Base-by-base conservation (phyloP, 2,113 vertebrate species). In the Plecotus auritus region DNA sequence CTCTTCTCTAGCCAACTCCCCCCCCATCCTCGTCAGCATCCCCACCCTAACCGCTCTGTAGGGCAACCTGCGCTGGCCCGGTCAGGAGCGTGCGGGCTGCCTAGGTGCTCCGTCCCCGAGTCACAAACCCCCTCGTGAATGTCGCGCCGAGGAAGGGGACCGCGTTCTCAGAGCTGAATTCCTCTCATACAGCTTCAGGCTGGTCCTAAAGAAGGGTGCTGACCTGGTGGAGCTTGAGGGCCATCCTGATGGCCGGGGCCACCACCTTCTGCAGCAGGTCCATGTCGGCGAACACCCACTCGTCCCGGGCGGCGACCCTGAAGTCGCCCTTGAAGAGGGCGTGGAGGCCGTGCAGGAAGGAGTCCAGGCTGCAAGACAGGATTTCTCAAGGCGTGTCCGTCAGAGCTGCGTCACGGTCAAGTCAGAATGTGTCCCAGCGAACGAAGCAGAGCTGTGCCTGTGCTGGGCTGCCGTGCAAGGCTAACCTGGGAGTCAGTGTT, bases 271-370 rank as follows among this genome's bases (percentile, higher is more conserved):
- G 99, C 88, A 99, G 96, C 1, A 99, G 98, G 96, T 99, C 99
- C 98, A 99, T 99, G 94, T 99, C 99, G 7, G 98, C 98, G 84
- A 99, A 99, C 20, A 99, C 99, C 99, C 99, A 99, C 98, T 99
- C 99, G 3, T 99, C 99, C 89, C 99, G 99, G 0, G 98, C 98
- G 12, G 99, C 98, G 72, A 99, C 98, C 95, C 99, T 98, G 96
- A 99, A 99, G 97, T 99, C 99, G 37, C 99, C 99, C 98, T 99
- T 99, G 96, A 99, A 99, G 93, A 99, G 98, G 0, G 99, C 98
- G 4, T 99, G 99, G 69, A 99, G 99, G 28, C 99, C 99, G 0
- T 99, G 99, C 17, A 99, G 99, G 93, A 99, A 99, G 0, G 99
- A 99, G 91, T 99, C 99, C 98, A 99, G 97, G 97, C 99, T 99